These are phyloP conservation scores for Myanophis thanlyinensis DNA, from an alignment of 2,113 vertebrate species.

Conservation along the genomic window DNA sequence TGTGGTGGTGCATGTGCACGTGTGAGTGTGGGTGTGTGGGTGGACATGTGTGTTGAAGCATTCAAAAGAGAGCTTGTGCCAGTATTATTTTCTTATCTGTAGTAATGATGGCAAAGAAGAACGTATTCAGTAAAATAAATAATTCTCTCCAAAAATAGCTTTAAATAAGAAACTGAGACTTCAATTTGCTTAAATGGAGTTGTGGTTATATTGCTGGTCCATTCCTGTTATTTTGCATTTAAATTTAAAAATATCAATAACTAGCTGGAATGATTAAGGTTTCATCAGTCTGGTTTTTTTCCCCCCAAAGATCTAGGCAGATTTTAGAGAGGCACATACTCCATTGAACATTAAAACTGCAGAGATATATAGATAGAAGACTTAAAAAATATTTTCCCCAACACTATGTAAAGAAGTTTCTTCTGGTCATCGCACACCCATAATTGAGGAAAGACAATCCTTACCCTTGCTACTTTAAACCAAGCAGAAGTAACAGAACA, in stretches of 20 bases:
- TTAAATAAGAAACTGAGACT: neutral
- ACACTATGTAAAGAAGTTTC: conserved; percentile 7
- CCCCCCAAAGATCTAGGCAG: neutral
- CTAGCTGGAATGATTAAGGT: neutral
- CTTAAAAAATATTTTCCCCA: neutral
- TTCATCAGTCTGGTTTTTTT: too few species aligned
- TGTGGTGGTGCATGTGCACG: neutral
- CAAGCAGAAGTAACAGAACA: conserved; percentile 41
- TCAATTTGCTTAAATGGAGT: neutral
- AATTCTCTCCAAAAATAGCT: neutral
- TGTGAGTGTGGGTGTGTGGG: neutral
- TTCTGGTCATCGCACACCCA: neutral
- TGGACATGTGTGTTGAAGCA: neutral
- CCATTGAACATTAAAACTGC: rapidly evolving
- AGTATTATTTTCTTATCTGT: neutral
- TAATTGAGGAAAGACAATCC: conserved; percentile 1
- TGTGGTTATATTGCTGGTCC: neutral
- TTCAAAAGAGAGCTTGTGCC: neutral
- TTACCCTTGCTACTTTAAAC: conserved; percentile 18
- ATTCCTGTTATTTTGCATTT: neutral
- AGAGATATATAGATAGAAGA: rapidly evolving
- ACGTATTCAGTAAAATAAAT: neutral
- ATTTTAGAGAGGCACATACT: neutral
- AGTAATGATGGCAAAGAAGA: neutral
- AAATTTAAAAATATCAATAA: neutral